These are phyloP conservation scores for Drosophila eohydei DNA, from an alignment of 2,888 invertebrate genomes.

Conservation along the genomic window DNA sequence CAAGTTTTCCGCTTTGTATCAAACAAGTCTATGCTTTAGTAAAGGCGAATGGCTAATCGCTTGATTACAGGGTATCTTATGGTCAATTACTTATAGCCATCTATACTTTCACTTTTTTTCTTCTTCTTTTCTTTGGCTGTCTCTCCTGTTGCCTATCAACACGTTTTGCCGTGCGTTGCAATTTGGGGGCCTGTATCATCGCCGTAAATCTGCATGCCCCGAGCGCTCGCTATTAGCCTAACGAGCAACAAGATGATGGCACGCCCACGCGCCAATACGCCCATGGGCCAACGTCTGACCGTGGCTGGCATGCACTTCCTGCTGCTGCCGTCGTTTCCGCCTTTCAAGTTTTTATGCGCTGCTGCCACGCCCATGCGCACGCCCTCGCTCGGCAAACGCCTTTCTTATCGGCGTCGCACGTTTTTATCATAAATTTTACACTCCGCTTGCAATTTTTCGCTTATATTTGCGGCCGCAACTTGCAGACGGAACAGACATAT, in stretches of 20 bases:
- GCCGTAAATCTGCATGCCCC: conserved; percentile 45
- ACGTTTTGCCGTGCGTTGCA: conserved; percentile 35
- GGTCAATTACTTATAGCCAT: neutral
- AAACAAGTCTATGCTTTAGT: neutral
- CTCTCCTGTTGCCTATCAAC: conserved; percentile 39
- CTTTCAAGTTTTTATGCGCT: conserved; percentile 25
- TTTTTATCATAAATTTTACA: conserved; percentile 79
- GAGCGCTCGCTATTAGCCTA: conserved; percentile 30
- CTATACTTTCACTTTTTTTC: neutral
- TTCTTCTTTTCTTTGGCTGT: neutral
- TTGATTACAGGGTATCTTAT: conserved; percentile 8
- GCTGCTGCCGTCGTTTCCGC: conserved; percentile 24
- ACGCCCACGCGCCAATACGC: conserved; percentile 2
- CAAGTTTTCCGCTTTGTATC: neutral
- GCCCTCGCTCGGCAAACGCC: conserved; percentile 19
- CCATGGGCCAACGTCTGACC: conserved; percentile 34
- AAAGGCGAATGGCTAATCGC: neutral
- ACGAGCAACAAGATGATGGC: conserved; percentile 22
- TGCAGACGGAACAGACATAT: conserved; percentile 25
- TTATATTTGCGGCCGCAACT: conserved; percentile 56
- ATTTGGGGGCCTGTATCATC: conserved; percentile 37
- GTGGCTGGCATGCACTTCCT: conserved; percentile 46
- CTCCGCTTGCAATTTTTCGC: conserved; percentile 67
- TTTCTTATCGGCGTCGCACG: conserved; percentile 70
- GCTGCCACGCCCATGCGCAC: conserved; percentile 8